phyloP scores from a whole-genome alignment of 2,113 vertebrate species.

The Diadophis punctatus region DNA sequence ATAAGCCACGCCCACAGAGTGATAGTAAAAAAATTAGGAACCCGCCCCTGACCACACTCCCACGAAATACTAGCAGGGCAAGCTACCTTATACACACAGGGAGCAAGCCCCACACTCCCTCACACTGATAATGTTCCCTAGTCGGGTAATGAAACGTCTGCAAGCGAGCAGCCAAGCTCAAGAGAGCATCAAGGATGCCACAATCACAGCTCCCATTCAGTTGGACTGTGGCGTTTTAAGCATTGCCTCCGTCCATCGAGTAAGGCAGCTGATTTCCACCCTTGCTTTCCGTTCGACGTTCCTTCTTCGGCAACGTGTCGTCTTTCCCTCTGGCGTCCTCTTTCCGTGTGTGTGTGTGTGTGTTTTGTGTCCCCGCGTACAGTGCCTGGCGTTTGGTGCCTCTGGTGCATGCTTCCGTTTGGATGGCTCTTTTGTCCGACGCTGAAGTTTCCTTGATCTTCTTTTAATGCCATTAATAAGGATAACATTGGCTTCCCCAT shows the following conservation, averaged over 20 bases:
- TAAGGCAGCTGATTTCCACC: background rate
- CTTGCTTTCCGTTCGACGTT: constrained; percentile 5
- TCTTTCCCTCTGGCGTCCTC: background rate
- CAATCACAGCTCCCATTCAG: constrained; percentile 12
- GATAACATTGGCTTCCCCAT: background rate
- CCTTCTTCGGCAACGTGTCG: background rate
- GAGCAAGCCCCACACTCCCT: background rate
- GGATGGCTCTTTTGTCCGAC: background rate
- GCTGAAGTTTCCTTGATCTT: background rate
- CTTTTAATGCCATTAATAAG: background rate
- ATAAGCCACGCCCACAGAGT: too few relatives aligned
- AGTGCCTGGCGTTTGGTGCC: background rate
- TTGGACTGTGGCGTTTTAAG: constrained; percentile 39
- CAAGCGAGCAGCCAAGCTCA: background rate
- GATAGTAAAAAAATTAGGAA: too few relatives aligned
- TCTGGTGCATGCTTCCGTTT: background rate
- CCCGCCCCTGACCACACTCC: too few relatives aligned
- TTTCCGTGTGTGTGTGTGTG: fast-evolving
- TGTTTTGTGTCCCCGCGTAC: constrained; percentile 4
- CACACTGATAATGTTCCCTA: background rate
- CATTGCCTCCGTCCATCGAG: constrained; percentile 41
- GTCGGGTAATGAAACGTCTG: background rate
- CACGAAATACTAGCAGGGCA: too few relatives aligned
- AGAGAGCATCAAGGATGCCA: background rate
- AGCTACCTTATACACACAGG: too few relatives aligned